Evolutionary conservation across 2,113 vertebrate genomes (phyloP).

Genomic region (Gulo gulo): DNA sequence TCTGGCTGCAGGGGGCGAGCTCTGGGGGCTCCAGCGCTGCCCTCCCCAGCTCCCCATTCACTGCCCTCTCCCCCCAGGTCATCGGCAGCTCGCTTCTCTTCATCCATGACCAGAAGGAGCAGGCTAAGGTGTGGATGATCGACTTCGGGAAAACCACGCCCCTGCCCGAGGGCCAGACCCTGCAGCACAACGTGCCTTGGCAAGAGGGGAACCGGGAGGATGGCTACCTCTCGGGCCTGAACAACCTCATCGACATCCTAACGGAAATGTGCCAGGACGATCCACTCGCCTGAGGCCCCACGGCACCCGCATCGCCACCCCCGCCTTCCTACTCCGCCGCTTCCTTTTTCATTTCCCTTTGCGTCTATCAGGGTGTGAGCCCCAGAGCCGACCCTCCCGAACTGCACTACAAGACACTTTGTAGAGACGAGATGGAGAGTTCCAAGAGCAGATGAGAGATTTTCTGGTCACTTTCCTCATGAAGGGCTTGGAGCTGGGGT

Average conservation of each 20-base stretch:
- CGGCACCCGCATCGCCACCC: rapidly evolving
- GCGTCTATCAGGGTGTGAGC: slow-evolving; percentile 48
- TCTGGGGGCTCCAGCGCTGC: rapidly evolving
- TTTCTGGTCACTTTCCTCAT: slow-evolving; percentile 8
- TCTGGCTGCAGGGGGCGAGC: neutral
- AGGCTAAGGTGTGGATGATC: slow-evolving; percentile 99
- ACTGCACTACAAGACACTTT: slow-evolving; percentile 85
- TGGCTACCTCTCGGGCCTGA: slow-evolving; percentile 95
- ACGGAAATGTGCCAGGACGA: slow-evolving; percentile 82
- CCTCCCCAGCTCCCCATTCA: rapidly evolving
- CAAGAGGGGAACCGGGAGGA: slow-evolving; percentile 97
- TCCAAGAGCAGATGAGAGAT: neutral
- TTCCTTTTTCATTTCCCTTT: neutral
- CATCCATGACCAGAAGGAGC: slow-evolving; percentile 94
- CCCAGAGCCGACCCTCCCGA: slow-evolving; percentile 77
- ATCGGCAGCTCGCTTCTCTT: slow-evolving; percentile 99
- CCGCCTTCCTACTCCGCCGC: neutral
- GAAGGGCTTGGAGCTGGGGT: slow-evolving; percentile 68
- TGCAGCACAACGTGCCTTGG: slow-evolving; percentile 91
- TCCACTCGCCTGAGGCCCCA: slow-evolving; percentile 76
- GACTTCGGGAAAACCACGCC: slow-evolving; percentile 99
- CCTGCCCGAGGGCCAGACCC: slow-evolving; percentile 91
- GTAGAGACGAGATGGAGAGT: slow-evolving; percentile 5
- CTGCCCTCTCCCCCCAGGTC: slow-evolving; percentile 84
- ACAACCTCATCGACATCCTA: slow-evolving; percentile 96